Evolutionary conservation across 2,113 vertebrate genomes (phyloP), one percentile per base, ranked within the genome.

Genomic region (Oryzias curvinotus): DNA sequence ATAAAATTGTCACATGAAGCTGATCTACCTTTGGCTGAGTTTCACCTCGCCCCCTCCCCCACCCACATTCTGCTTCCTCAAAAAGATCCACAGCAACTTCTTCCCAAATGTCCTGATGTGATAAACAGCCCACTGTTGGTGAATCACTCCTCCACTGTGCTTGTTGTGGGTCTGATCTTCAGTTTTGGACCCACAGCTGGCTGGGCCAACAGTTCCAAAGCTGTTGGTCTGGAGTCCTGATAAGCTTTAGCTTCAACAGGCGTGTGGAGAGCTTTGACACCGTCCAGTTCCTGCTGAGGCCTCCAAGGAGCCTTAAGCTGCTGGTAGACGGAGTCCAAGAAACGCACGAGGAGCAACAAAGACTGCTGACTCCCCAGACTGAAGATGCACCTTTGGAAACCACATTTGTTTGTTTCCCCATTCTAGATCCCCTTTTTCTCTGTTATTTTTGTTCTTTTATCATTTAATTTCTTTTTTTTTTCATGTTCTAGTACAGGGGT

Each of bases 121-220:
- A 57, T 61, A 50, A 67, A 28, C 58, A 46, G 15, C 56, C 52
- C 12, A 17, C 1, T 14, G 62, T 52, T 47, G 6, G 41, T 80
- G 48, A 67, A 76, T 69, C 45, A 64, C 78, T 62, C 3, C 1
- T 71, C 53, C 30, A 52, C 56, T 53, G 57, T 53, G 47, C 57
- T 62, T 23, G 56, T 50, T 52, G 57, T 58, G 56, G 30, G 30
- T 61, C 4, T 72, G 68, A 58, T 75, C 51, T 78, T 78, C 75
- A 54, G 52, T 75, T 73, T 78, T 44, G 70, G 23, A 66, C 45
- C 55, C 52, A 42, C 60, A 8, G 49, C 65, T 57, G 53, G 52
- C 46, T 56, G 5, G 6, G 48, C 50, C 55, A 48, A 28, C 36
- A 7, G 64, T 57, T 59, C 57, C 62, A 62, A 56, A 21, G 47